Evolutionary conservation across 2,113 vertebrate species (phyloP).

Genomic region (Sorex fumeus): DNA sequence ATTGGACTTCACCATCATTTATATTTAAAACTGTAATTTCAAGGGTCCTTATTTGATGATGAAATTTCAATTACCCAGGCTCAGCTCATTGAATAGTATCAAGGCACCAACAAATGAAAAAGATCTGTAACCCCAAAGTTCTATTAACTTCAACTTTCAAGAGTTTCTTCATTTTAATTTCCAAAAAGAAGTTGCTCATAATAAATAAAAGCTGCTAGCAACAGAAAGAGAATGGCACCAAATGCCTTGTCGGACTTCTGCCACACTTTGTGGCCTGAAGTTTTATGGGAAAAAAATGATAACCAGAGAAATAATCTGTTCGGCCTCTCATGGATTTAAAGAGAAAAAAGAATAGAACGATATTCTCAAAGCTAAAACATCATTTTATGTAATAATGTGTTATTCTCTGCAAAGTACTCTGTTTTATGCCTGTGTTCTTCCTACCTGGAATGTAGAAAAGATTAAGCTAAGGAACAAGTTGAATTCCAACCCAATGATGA

Average conservation of each 20-base stretch:
- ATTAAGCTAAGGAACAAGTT: background rate
- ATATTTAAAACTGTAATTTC: slow-evolving; percentile 68
- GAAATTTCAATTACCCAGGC: slow-evolving; percentile 42
- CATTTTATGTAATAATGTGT: background rate
- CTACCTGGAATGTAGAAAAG: background rate
- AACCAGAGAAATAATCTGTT: background rate
- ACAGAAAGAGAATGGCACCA: background rate
- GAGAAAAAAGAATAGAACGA: background rate
- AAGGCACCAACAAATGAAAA: slow-evolving; percentile 16
- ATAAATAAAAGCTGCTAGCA: background rate
- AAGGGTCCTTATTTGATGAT: slow-evolving; percentile 38
- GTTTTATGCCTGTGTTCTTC: background rate
- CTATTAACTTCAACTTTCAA: background rate
- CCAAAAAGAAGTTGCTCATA: slow-evolving; percentile 25
- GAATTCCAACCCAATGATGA: background rate
- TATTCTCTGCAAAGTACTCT: background rate
- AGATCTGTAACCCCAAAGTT: slow-evolving; percentile 55
- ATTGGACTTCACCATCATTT: slow-evolving; percentile 63
- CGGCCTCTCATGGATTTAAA: background rate
- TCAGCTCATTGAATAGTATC: slow-evolving; percentile 3
- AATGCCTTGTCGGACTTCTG: background rate
- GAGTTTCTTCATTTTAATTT: background rate
- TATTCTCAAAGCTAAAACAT: background rate
- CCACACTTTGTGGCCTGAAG: background rate
- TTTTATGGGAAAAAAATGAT: slow-evolving; percentile 45